Evolutionary conservation across 2,113 vertebrate species (phyloP).

Genomic region (Cyanistes caeruleus): DNA sequence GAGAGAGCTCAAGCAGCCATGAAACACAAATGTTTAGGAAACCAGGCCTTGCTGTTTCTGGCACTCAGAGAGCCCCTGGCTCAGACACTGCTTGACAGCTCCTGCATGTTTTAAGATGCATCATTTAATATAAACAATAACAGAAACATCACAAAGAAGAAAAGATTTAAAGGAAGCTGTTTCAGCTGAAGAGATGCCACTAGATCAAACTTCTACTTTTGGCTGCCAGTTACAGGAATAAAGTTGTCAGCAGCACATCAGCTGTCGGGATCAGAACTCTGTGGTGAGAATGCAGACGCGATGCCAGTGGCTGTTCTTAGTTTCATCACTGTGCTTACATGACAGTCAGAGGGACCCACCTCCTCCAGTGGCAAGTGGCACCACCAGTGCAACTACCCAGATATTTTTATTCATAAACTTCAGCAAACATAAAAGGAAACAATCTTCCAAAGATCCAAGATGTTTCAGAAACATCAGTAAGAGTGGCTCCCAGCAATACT

Average conservation of each 20-base stretch:
- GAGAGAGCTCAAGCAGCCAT: not conserved
- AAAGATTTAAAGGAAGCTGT: constrained; percentile 6
- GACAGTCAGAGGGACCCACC: not conserved
- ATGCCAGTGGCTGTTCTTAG: constrained; percentile 37
- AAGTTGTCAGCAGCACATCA: constrained; percentile 68
- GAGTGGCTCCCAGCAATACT: not conserved
- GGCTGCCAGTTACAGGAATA: constrained; percentile 58
- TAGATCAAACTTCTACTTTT: constrained; percentile 43
- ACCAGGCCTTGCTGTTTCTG: not conserved
- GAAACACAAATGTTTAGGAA: constrained; percentile 2
- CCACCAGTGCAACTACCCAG: not conserved
- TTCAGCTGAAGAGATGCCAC: constrained; percentile 20
- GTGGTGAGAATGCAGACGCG: constrained; percentile 19
- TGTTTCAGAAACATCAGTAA: not conserved
- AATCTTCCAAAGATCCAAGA: not conserved
- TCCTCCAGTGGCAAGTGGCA: not conserved
- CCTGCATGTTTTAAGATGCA: not conserved
- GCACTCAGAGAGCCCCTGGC: not conserved
- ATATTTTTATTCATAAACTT: constrained; percentile 38
- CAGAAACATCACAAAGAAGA: not conserved
- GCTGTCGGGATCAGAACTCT: constrained; percentile 34
- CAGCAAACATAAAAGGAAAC: not conserved
- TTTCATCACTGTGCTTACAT: constrained; percentile 9
- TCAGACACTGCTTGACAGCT: not conserved
- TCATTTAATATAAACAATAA: constrained; percentile 32